These are phyloP conservation scores for Suricata suricatta DNA, from an alignment of 2,113 vertebrate species.

Conservation along the genomic window DNA sequence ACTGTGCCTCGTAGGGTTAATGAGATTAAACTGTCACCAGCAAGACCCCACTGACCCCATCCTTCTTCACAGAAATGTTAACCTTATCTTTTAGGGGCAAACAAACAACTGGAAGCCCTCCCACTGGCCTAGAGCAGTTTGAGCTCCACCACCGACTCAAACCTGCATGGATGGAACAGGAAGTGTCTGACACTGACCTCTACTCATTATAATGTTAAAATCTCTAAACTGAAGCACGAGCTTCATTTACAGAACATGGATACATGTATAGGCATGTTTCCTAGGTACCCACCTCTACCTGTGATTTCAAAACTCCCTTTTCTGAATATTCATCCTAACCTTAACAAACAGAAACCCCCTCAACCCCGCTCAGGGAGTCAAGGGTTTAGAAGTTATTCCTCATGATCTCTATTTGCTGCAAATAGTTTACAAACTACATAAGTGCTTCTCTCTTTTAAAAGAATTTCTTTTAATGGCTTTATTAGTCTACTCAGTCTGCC, in stretches of 20 bases:
- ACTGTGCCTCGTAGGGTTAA: not conserved
- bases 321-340: not conserved
- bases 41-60: not conserved
- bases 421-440: not conserved
- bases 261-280: not conserved
- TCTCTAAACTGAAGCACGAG: not conserved
- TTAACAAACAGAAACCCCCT: not conserved
- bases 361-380: not conserved
- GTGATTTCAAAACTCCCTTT: not conserved
- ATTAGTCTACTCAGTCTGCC: not conserved
- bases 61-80: not conserved
- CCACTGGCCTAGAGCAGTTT: not conserved
- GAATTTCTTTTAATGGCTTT: not conserved
- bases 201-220: not conserved
- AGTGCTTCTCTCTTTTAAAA: not conserved
- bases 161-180: not conserved
- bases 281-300: not conserved
- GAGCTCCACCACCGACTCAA: not conserved
- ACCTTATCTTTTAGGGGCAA: not conserved
- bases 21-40: not conserved
- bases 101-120: not conserved
- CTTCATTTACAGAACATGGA: not conserved
- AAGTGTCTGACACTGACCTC: not conserved
- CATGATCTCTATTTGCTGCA: not conserved
- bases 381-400: not conserved